Base-by-base conservation (phyloP, 23 tunicate genomes). In the Trididemnum clinides region DNA sequence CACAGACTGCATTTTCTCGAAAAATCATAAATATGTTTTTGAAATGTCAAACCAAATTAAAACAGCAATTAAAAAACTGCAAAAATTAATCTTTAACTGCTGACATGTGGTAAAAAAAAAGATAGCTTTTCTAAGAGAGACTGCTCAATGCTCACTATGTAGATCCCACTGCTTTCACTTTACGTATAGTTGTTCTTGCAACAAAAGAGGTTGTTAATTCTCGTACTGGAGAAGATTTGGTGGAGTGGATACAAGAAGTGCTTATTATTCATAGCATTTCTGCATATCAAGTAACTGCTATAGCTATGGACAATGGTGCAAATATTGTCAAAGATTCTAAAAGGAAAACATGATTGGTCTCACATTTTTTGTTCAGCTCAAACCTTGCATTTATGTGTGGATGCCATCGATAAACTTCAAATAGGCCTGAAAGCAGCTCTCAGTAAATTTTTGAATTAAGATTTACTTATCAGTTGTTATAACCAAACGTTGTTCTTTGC, bases 401-500 rank as follows among this genome's bases (percentile, higher is more conserved):
- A 70, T 12, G 57, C 33, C 58, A 5, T 38, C 15, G 3, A 38
- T 19, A 3, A 7, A 4, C 36, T 6, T 28, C 21, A 12, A 30
- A n/a, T 70, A n/a, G n/a, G n/a, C n/a, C n/a, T n/a, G n/a, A 70
- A 70, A 70, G 19, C 6, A 12, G 77, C 77, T 28, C 7, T 70
- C n/a, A 6, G 69, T 62, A 62, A 62, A 23, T 62, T 15, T 10
- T 7, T 15, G 15, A n/a, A n/a, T n/a, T n/a, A n/a, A n/a, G n/a
- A n/a, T n/a, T n/a, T n/a, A n/a, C n/a, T n/a, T n/a, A n/a, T n/a
- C n/a, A n/a, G n/a, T n/a, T n/a, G n/a, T n/a, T n/a, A n/a, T n/a
- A n/a, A n/a, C n/a, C n/a, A n/a, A n/a, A n/a, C n/a, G n/a, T n/a
- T n/a, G n/a, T n/a, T n/a, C n/a, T n/a, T n/a, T n/a, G n/a, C n/a